phyloP scores from a whole-genome alignment of 2,797 vertebrate species.

The Hipposideros larvatus region DNA sequence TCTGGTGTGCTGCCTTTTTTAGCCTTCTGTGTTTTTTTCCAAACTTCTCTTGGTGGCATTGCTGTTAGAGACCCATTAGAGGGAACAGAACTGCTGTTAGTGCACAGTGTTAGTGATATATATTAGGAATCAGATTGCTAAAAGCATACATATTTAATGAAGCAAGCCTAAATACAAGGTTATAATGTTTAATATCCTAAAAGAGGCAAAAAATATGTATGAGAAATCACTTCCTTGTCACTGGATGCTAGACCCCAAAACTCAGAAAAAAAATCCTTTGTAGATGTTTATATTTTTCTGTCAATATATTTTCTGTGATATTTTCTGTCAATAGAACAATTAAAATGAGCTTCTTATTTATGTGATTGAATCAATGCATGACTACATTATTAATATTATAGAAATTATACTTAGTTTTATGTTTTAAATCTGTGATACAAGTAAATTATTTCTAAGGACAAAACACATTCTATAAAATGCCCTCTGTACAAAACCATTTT shows the following conservation, averaged over 20 bases:
- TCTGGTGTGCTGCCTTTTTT: constrained; percentile 76
- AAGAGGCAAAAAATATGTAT: constrained; percentile 63
- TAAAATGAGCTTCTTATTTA: background rate
- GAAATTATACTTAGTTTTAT: background rate
- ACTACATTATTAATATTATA: background rate
- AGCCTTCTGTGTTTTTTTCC: constrained; percentile 67
- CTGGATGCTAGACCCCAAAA: background rate
- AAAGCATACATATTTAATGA: constrained; percentile 87
- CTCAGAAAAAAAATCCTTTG: background rate
- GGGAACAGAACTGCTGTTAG: constrained; percentile 81
- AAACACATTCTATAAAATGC: background rate
- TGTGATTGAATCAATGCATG: background rate
- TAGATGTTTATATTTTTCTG: no score
- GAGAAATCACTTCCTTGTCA: background rate
- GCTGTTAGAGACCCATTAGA: constrained; percentile 85
- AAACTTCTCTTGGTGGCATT: constrained; percentile 64
- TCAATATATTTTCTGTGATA: background rate
- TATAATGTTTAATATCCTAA: constrained; percentile 82
- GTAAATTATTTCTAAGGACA: background rate
- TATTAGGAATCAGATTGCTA: constrained; percentile 79
- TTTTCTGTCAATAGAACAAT: background rate
- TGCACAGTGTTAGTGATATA: constrained; percentile 71
- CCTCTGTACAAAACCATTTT: background rate
- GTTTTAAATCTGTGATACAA: background rate
- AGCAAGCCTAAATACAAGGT: constrained; percentile 79